Evolutionary conservation across 2,888 invertebrate species (phyloP), one percentile per base, ranked within the genome.

Genomic region (Ommatoiulus sabulosus): DNA sequence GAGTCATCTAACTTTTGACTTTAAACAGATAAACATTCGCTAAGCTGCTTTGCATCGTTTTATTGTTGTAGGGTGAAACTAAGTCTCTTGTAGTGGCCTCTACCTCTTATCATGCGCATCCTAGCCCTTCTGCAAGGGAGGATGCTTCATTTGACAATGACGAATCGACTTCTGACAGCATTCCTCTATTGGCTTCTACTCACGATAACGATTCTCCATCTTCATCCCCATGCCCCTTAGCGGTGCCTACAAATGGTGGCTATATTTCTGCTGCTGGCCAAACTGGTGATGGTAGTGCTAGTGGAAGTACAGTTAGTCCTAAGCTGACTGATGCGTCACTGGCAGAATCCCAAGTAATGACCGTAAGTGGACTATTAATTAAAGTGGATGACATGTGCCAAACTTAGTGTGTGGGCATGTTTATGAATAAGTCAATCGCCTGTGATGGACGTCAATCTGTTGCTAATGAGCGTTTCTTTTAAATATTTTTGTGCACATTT

Each of bases 141-240:
- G 88, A 84, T 44, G 44, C 46, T 43, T 84, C 84, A 44, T 84
- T 48, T 72, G 63, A 43, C 24, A 44, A 15, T 84, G 88, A 88
- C 84, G 88, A 88, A 8, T 46, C 88, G 20, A 84, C 88, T 88
- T 84, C 88, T 44, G 88, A 88, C 84, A 84, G 48, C 84, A 80
- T 88, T 84, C 88, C 88, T 46, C 84, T 88, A n/a, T 85, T 88
- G 80, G 88, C 88, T 48, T 88, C 88, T 46, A 46, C 80, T 52
- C 84, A 12, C 48, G 44, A 48, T 86, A 86, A 43, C 20, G 87
- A 46, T 87, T 57, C 87, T 52, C 44, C 87, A 87, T 57, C 52
- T 87, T 4, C 87, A 24, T 87, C 87, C 63, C 52, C 43, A 87
- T 24, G 63, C 63, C 10, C 52, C 20, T 87, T 87, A 87, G 10